phyloP scores from a whole-genome alignment of 2,113 vertebrate species.

The Mungos mungo region DNA sequence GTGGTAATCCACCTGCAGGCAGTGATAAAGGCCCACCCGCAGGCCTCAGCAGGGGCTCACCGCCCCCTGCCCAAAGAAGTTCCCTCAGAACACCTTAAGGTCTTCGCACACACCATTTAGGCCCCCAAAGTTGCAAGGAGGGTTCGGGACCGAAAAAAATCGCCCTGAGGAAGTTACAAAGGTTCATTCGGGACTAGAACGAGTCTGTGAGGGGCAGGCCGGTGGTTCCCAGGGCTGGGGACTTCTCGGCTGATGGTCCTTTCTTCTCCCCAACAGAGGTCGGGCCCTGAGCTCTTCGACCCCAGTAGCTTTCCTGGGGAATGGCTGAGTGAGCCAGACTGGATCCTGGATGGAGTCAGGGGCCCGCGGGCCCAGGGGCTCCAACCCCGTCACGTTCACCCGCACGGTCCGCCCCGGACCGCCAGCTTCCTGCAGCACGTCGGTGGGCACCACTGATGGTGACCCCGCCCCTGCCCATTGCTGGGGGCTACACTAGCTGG shows the following conservation, averaged over 20 bases:
- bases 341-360: slow-evolving; percentile 65
- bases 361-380: slow-evolving; percentile 59
- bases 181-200: background rate
- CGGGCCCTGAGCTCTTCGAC: slow-evolving; percentile 69
- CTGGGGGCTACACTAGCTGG: slow-evolving; percentile 16
- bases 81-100: background rate
- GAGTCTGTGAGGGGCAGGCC: background rate
- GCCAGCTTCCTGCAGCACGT: slow-evolving; percentile 74
- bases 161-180: background rate
- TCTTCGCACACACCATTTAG: background rate
- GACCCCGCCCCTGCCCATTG: background rate
- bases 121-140: background rate
- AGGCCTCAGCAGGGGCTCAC: no score
- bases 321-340: slow-evolving; percentile 72
- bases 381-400: slow-evolving; percentile 34
- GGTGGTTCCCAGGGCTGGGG: background rate
- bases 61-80: background rate
- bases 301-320: slow-evolving; percentile 63
- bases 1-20: background rate
- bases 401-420: background rate
- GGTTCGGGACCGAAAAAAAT: background rate
- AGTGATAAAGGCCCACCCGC: background rate
- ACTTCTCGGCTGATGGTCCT: background rate
- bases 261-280: slow-evolving; percentile 47
- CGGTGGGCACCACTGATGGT: slow-evolving; percentile 71